Evolutionary conservation across 2,888 invertebrate genomes (phyloP).

Genomic region (Phyllotreta cruciferae): DNA sequence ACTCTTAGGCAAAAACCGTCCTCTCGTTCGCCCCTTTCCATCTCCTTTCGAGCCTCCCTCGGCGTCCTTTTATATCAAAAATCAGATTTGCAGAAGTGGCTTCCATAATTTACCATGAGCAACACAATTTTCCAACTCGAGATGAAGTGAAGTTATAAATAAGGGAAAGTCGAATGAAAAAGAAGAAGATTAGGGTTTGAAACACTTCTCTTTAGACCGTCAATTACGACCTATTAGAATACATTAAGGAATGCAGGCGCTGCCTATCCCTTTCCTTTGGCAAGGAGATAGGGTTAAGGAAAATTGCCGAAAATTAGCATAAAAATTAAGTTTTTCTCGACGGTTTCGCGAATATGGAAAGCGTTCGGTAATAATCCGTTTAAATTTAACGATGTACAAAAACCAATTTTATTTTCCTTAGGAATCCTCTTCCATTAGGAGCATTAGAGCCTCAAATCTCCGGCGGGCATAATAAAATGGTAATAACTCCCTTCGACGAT

Average conservation of each 20-base stretch:
- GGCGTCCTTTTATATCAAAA: background rate
- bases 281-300: conserved; percentile 11
- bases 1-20: too few species aligned
- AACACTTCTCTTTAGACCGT: conserved; percentile 34
- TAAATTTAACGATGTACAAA: too few species aligned
- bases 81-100: conserved; percentile 14
- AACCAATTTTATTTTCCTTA: too few species aligned
- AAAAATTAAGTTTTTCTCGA: conserved; percentile 30
- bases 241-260: conserved; percentile 33
- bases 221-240: conserved; percentile 38
- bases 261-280: conserved; percentile 25
- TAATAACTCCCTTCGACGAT: conserved; percentile 23
- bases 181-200: conserved; percentile 29
- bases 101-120: conserved; percentile 14
- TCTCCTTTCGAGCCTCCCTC: background rate
- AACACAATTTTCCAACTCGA: conserved; percentile 12
- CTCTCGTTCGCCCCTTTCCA: too few species aligned
- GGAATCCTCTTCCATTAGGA: too few species aligned
- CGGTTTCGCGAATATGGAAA: too few species aligned
- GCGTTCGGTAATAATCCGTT: too few species aligned
- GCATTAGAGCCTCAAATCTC: too few species aligned
- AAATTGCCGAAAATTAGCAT: conserved; percentile 36
- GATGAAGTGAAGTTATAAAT: conserved; percentile 22
- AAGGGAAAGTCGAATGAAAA: conserved; percentile 19
- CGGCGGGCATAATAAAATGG: conserved; percentile 20